Conservation (phyloP, 2,113 vertebrate genomes). For the Ctenomys sociabilis region DNA sequence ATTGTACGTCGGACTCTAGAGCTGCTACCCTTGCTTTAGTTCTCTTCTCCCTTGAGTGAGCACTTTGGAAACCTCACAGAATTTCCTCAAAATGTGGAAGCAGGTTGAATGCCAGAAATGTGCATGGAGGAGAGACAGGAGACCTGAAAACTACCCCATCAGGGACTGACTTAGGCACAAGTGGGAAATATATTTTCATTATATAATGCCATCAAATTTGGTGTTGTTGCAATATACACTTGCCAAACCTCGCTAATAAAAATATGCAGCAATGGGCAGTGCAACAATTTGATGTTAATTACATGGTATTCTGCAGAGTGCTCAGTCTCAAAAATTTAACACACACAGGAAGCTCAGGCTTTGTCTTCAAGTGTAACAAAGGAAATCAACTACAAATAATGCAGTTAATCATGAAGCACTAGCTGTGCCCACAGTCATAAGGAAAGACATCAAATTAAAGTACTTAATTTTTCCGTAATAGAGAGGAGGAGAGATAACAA, state of each 20-base stretch:
- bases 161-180: not conserved
- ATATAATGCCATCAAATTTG: not conserved
- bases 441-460: not conserved
- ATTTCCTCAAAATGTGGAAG: not conserved
- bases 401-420: not conserved
- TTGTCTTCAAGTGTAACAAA: conserved; percentile 13
- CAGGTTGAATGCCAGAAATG: not conserved
- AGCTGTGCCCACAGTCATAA: not conserved
- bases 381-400: conserved; percentile 9
- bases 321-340: not conserved
- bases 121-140: not conserved
- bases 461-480: not conserved
- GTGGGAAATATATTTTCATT: not conserved
- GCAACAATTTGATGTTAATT: not conserved
- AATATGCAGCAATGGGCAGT: not conserved
- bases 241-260: not conserved
- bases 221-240: not conserved
- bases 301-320: not conserved
- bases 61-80: not conserved
- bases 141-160: not conserved
- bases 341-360: not conserved
- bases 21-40: not conserved
- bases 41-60: not conserved
- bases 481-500: not conserved
- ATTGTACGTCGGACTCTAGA: not conserved